Conservation (phyloP, 2,113 vertebrate genomes). For the Tyto alba region DNA sequence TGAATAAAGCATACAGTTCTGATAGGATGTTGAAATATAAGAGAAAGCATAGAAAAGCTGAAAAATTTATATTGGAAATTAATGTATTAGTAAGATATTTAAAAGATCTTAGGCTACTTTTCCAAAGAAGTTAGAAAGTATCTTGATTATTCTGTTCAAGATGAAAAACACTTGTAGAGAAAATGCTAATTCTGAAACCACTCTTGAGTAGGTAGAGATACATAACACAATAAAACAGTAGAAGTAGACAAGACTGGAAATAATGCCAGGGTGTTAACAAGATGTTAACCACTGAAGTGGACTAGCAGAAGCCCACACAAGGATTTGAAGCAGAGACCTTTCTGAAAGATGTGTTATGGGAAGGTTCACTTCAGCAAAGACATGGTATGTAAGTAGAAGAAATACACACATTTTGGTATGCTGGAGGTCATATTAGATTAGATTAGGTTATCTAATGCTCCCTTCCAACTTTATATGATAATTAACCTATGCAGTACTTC, state of each 20-base stretch:
- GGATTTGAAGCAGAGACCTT: not conserved
- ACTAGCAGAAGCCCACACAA: not conserved
- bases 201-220: not conserved
- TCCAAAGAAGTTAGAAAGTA: not conserved
- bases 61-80: not conserved
- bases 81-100: not conserved
- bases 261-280: not conserved
- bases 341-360: not conserved
- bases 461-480: not conserved
- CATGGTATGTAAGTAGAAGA: not conserved
- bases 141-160: not conserved
- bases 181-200: not conserved
- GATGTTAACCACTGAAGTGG: not conserved
- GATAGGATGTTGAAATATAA: not conserved
- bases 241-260: not conserved
- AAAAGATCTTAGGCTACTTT: not conserved
- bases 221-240: not conserved
- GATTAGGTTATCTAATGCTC: not conserved
- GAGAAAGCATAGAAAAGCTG: not conserved
- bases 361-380: not conserved
- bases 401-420: not conserved
- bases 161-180: not conserved
- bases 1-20: not conserved
- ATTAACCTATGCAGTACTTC: not conserved
- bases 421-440: not conserved